Evolutionary conservation across 2,113 vertebrate genomes (phyloP).

Genomic region (Salvelinus namaycush): DNA sequence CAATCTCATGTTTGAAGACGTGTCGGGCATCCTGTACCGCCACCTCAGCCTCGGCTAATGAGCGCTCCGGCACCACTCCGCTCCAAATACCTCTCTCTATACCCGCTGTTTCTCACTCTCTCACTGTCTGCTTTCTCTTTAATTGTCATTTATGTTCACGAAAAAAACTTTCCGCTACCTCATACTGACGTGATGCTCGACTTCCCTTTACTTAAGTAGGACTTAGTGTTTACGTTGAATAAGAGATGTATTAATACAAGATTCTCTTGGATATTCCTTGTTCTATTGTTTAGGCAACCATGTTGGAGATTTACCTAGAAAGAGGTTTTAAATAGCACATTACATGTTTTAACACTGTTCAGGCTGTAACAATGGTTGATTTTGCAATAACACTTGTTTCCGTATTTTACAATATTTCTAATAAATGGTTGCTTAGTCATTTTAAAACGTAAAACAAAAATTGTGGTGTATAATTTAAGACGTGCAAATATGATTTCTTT

Average conservation of each 20-base stretch:
- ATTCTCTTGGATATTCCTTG: too few species aligned
- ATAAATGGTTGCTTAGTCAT: slow-evolving; percentile 60
- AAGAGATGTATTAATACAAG: too few species aligned
- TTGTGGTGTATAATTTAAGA: background rate
- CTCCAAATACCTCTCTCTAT: background rate
- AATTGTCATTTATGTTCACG: background rate
- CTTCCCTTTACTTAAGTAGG: background rate
- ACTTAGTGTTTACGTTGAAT: too few species aligned
- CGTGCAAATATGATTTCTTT: background rate
- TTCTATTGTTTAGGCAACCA: too few species aligned
- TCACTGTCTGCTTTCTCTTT: background rate
- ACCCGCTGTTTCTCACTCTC: background rate
- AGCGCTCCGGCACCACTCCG: slow-evolving; percentile 4
- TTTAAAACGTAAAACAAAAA: background rate
- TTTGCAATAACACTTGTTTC: too few species aligned
- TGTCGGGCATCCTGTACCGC: slow-evolving; percentile 29
- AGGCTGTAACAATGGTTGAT: too few species aligned
- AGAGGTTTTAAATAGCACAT: too few species aligned
- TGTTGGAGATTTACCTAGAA: too few species aligned
- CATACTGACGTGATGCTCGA: background rate
- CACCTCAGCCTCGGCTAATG: slow-evolving; percentile 44
- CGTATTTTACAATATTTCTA: slow-evolving; percentile 28
- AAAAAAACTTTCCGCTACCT: background rate
- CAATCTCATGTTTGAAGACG: slow-evolving; percentile 45
- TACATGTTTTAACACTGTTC: too few species aligned